Conservation (phyloP, 2,888 invertebrate species). For the Tiliacea citrago region DNA sequence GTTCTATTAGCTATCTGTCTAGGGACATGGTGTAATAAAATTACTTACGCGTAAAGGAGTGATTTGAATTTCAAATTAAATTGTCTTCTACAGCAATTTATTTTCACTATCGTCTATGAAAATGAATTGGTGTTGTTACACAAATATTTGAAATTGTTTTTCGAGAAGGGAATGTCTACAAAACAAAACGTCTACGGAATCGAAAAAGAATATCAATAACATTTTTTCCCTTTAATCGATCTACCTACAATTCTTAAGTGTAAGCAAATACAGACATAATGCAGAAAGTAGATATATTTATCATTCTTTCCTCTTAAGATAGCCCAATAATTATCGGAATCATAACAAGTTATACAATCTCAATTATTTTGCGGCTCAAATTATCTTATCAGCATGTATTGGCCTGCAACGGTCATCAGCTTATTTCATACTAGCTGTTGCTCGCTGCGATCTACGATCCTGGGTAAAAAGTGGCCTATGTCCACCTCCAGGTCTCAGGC, state of each 20-base stretch:
- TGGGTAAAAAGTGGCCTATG: neutral
- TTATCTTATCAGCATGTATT: conserved; percentile 21
- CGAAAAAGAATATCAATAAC: too few relatives aligned
- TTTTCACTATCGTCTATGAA: conserved; percentile 28
- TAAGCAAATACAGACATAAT: neutral
- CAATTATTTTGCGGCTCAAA: neutral
- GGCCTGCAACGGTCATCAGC: neutral
- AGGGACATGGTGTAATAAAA: conserved; percentile 32
- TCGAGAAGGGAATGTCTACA: neutral
- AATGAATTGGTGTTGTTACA: conserved; percentile 9
- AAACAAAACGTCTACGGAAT: neutral
- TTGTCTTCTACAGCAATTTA: conserved; percentile 29
- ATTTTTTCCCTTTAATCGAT: neutral
- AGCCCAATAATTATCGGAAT: conserved; percentile 7
- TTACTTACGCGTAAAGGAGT: conserved; percentile 38
- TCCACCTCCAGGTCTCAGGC: too few relatives aligned
- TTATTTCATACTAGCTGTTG: neutral
- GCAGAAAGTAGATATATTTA: neutral
- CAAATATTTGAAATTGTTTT: neutral
- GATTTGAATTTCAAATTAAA: conserved; percentile 54
- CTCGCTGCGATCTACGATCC: too few relatives aligned
- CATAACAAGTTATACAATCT: conserved; percentile 13
- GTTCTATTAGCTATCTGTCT: conserved; percentile 32
- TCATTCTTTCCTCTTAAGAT: neutral
- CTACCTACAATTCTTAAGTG: neutral